Base-by-base conservation (phyloP, 2,797 vertebrate genomes). In the Falco columbarius region DNA sequence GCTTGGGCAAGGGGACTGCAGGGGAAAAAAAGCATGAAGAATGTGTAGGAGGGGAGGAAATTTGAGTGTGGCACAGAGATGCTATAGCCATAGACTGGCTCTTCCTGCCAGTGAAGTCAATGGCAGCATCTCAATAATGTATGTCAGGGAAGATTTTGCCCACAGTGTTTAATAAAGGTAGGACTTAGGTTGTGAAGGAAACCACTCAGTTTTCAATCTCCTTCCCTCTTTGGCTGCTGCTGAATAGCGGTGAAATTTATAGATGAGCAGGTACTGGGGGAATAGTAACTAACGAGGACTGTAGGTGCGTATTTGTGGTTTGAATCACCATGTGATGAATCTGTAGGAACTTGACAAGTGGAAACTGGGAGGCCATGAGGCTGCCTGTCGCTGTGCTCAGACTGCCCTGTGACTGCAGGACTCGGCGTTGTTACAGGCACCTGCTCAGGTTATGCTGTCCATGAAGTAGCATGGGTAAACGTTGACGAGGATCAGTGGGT, bases 401-500 rank as follows among this genome's bases (percentile, higher is more conserved):
- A 27, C 70, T 52, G 22, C 68, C 8, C 58, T 62, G 51, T 61
- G 34, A 24, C 70, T 84, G 56, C 40, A 47, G 59, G 59, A 59
- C 40, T 66, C 40, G 3, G 38, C 36, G 14, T 12, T 61, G 52
- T 46, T 23, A 24, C 11, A 54, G 36, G 44, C 38, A 22, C 52
- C 77, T 42, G 46, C 67, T 92, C 32, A 46, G 46, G 23, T 63
- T 89, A 32, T 49, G 23, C 14, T 47, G 12, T 27, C 49, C 61
- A 10, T 81, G 76, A 59, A 91, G 58, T 1, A 90, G n/a, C 22
- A 14, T 8, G 36, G 38, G 27, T 68, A 62, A 62, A 79, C 21
- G 34, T 14, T 68, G 54, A 66, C 0, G 0, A 38, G 36, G 21
- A 72, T 42, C 34, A 42, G 58, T 14, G 54, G 8, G 18, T 68